Percentiles rank a stretch among this genome's conserved stretches.
Conservation (phyloP, 2,888 invertebrate genomes). For the Macaria notata region DNA sequence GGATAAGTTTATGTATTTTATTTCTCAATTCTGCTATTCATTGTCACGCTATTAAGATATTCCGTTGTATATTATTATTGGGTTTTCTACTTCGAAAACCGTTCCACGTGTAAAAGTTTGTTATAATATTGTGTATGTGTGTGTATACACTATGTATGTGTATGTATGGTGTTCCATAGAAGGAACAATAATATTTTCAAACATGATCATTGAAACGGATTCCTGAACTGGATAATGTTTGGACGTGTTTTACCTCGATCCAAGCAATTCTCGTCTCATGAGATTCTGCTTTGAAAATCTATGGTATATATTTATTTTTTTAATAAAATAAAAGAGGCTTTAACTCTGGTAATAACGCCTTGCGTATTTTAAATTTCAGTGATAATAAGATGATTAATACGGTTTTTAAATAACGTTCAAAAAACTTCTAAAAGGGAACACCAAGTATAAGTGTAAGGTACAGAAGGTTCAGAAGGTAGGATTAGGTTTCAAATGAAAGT, state of each 20-base stretch:
- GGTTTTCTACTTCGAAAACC: constrained; percentile 12
- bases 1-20: constrained; percentile 4
- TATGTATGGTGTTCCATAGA: background rate
- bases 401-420: no score
- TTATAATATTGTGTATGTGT: constrained; percentile 14
- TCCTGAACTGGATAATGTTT: constrained; percentile 24
- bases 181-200: constrained; percentile 33
- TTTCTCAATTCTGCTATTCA: constrained; percentile 6
- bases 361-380: no score
- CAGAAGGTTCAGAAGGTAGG: no score
- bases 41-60: constrained; percentile 7
- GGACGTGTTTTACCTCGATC: constrained; percentile 7
- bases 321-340: no score
- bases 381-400: no score
- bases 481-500: no score
- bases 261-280: no score
- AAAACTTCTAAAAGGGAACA: no score
- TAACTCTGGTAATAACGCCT: no score
- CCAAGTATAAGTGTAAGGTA: no score
- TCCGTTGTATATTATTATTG: constrained; percentile 5
- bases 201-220: constrained; percentile 33
- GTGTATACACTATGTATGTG: constrained; percentile 12
- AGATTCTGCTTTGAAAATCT: no score
- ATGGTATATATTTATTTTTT: no score
- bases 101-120: constrained; percentile 32